These are phyloP conservation scores for Beris morrisii DNA, from an alignment of 2,888 invertebrate species.

Conservation along the genomic window DNA sequence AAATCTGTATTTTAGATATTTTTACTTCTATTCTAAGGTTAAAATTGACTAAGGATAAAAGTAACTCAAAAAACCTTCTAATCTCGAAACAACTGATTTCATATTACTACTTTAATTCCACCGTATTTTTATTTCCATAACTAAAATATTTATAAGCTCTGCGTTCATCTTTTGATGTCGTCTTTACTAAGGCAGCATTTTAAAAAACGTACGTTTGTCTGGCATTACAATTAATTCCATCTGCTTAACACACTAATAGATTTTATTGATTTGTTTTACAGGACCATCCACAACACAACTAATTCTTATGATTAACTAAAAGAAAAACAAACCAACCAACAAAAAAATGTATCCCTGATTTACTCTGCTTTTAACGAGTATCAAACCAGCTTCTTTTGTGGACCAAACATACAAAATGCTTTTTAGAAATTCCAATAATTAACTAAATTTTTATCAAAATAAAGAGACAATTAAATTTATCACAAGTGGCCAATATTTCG, in stretches of 20 bases:
- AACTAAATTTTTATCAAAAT: background rate
- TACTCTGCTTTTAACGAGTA: background rate
- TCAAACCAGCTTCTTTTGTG: constrained; percentile 10
- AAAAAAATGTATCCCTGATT: background rate
- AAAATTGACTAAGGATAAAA: too few relatives aligned
- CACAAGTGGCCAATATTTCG: constrained; percentile 31
- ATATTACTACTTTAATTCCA: too few relatives aligned
- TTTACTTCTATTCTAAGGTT: too few relatives aligned
- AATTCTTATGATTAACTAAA: constrained; percentile 37
- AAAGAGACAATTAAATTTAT: constrained; percentile 1
- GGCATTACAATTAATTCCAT: background rate
- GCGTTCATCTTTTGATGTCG: too few relatives aligned
- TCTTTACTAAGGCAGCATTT: too few relatives aligned
- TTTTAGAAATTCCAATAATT: background rate
- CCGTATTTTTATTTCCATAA: too few relatives aligned
- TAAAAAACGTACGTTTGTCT: background rate
- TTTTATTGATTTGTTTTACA: constrained; percentile 28
- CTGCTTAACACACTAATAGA: background rate
- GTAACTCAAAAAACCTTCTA: too few relatives aligned
- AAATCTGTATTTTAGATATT: too few relatives aligned
- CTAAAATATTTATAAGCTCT: too few relatives aligned
- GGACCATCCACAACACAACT: constrained; percentile 34
- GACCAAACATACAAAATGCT: constrained; percentile 12
- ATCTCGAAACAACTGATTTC: too few relatives aligned
- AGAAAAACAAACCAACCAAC: constrained; percentile 10